phyloP scores from a whole-genome alignment of 2,888 invertebrate species.

The Selenia dentaria region DNA sequence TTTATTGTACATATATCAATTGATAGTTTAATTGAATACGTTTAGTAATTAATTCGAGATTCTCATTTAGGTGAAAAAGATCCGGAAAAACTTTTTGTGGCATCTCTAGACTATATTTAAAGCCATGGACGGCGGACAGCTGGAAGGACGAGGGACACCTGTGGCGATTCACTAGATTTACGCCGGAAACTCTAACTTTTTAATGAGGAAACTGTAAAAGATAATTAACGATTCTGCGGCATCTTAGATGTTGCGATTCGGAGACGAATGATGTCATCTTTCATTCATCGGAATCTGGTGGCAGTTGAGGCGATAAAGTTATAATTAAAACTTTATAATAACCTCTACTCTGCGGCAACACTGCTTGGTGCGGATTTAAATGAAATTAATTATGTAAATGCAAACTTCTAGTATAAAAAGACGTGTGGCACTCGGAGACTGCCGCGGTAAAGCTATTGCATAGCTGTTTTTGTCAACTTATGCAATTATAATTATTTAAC shows the following conservation, averaged over 20 bases:
- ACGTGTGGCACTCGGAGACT: too few relatives aligned
- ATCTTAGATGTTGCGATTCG: conserved; percentile 22
- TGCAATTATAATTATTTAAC: too few relatives aligned
- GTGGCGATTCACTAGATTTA: conserved; percentile 22
- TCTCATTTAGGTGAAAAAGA: too few relatives aligned
- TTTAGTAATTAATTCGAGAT: too few relatives aligned
- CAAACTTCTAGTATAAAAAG: too few relatives aligned
- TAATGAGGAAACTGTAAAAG: conserved; percentile 37
- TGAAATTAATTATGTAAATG: too few relatives aligned
- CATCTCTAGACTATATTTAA: conserved; percentile 16
- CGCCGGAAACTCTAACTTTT: conserved; percentile 37
- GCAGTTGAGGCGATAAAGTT: not conserved
- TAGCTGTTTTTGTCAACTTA: too few relatives aligned
- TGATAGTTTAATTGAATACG: too few relatives aligned
- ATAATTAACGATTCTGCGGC: conserved; percentile 31
- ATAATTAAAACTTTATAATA: conserved; percentile 1
- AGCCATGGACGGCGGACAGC: conserved; percentile 26
- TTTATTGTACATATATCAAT: too few relatives aligned
- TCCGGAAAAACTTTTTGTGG: conserved; percentile 4
- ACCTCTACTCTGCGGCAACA: not conserved
- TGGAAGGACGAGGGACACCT: conserved; percentile 34
- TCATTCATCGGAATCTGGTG: conserved; percentile 8
- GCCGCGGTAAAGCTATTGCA: too few relatives aligned
- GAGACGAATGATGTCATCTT: conserved; percentile 16
- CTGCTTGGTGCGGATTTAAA: too few relatives aligned